Evolutionary conservation across 2,113 vertebrate species (phyloP).

Genomic region (Neotoma lepida): DNA sequence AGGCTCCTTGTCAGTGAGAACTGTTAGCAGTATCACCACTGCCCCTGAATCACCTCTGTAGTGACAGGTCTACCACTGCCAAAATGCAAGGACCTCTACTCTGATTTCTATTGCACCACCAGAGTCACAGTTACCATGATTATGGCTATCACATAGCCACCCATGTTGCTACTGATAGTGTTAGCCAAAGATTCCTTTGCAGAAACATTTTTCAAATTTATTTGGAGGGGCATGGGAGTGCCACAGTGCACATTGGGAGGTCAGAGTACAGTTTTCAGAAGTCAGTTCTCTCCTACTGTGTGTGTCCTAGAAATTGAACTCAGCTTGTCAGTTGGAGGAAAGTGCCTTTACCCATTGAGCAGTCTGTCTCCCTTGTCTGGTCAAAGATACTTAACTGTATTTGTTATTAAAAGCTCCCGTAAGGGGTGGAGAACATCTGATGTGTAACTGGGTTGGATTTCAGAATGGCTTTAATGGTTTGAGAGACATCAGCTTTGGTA

Average conservation of each 20-base stretch:
- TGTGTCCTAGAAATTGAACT: neutral
- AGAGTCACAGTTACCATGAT: neutral
- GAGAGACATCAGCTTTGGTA: neutral
- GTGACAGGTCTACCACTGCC: neutral
- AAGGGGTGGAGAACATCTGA: neutral
- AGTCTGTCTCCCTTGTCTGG: neutral
- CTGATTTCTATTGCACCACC: too few relatives aligned
- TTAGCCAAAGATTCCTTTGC: neutral
- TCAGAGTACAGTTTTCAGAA: neutral
- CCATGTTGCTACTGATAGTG: neutral
- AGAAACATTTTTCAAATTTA: neutral
- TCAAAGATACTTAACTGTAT: neutral
- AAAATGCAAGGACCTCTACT: neutral
- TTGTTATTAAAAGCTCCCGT: neutral
- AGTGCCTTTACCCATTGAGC: neutral
- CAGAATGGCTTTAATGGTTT: neutral
- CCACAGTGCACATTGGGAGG: neutral
- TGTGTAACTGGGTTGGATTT: neutral
- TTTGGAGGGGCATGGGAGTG: neutral
- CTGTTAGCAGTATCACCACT: neutral
- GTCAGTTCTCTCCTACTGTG: neutral
- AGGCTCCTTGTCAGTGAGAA: neutral
- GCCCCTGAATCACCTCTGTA: neutral
- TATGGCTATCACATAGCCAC: accelerated
- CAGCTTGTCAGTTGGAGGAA: neutral